Base-by-base conservation (phyloP, 2,888 invertebrate species). In the Zygogramma bicolorata region DNA sequence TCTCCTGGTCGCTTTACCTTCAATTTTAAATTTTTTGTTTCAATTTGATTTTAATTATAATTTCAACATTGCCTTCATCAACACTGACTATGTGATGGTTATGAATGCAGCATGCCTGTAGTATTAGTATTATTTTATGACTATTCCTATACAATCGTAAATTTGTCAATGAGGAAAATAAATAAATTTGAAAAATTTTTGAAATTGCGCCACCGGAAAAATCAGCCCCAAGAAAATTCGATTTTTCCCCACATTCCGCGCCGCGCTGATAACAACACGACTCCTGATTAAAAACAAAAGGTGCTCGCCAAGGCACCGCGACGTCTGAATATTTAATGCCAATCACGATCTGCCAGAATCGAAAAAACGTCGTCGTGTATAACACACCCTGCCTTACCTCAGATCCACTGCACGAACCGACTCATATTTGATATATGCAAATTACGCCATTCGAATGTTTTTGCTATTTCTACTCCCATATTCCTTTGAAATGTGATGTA, bases 401-500 rank as follows among this genome's bases (percentile, higher is more conserved):
- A 68, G 65, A 71, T 74, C 65, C 65, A 69, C 68, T 61, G 57
- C 71, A 74, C 74, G 71, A 74, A 74, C 75, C 60, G 74, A 74
- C 62, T 71, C 71, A 69, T 70, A 71, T 71, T 75, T 73, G 73
- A 76, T 76, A 65, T 74, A 76, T 76, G 76, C 72, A 76, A 76
- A 76, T 74, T 71, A 74, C 66, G 67, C 68, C 62, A 65, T 76
- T 76, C 74, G 68, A 65, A 74, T 74, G 71, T 71, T 74, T 76
- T 74, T 75, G 73, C 75, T 27, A 70, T 68, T 73, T 75, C 68
- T 65, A 65, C 66, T 73, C 65, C 63, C 71, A 60, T 73, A 68
- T 73, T 69, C 63, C 75, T 73, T 73, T 74, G 66, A 71, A 71
- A 74, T 74, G 71, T 71, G 74, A 74, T 74, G 68, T 74, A 71